Conservation (phyloP, 2,113 vertebrate species). For the Solea solea region DNA sequence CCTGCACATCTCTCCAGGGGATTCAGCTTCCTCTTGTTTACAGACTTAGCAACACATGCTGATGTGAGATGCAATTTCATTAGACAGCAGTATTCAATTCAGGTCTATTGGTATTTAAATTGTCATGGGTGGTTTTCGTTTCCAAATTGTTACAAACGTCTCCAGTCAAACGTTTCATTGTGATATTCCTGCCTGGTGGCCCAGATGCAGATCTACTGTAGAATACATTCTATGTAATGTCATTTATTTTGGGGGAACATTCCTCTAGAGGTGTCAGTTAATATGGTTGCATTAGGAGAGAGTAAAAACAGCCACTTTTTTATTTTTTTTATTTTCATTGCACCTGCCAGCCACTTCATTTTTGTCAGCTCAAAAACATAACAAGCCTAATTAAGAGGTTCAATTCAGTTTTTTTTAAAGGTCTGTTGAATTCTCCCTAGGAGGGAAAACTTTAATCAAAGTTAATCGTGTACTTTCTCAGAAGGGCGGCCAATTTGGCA, state of each 20-base stretch:
- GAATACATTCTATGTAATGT: not conserved
- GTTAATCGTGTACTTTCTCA: constrained; percentile 43
- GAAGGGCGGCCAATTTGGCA: constrained; percentile 67
- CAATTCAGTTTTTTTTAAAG: constrained; percentile 16
- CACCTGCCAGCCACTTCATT: not conserved
- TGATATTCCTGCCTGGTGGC: not conserved
- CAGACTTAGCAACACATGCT: constrained; percentile 4
- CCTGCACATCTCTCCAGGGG: constrained; percentile 33
- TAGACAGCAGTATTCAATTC: not conserved
- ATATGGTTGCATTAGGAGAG: not conserved
- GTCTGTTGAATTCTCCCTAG: constrained; percentile 6
- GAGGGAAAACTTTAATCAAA: constrained; percentile 55
- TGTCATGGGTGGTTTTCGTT: not conserved
- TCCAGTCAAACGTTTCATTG: not conserved
- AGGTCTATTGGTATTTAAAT: not conserved
- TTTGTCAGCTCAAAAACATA: constrained; percentile 34
- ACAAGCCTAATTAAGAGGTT: constrained; percentile 30
- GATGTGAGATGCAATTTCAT: constrained; percentile 19
- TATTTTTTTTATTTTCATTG: constrained; percentile 1
- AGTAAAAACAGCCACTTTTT: not conserved
- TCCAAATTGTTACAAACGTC: not conserved
- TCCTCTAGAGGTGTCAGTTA: constrained; percentile 1
- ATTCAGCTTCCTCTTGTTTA: constrained; percentile 29
- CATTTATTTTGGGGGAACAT: constrained; percentile 12
- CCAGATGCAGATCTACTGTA: not conserved